Percentiles rank a stretch among this genome's conserved stretches.
Conservation (phyloP, 2,113 vertebrate genomes). For the Promerops cafer region DNA sequence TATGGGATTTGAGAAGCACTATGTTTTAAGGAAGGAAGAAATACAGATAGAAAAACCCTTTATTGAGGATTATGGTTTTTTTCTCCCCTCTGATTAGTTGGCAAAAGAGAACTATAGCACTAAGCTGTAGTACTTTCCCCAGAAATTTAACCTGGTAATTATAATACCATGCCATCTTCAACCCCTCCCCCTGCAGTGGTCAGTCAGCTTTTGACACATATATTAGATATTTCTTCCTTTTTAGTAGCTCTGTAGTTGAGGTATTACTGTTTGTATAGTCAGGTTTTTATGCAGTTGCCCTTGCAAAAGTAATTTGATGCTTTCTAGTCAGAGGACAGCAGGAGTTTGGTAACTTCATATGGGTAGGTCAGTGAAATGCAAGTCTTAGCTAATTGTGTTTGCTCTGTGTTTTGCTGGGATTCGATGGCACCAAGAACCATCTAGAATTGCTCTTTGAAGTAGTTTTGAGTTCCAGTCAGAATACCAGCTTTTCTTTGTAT, state of each 20-base stretch:
- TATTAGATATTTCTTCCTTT: background rate
- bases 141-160: background rate
- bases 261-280: background rate
- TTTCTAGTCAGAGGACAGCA: background rate
- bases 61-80: background rate
- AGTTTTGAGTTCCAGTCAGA: background rate
- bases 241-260: background rate
- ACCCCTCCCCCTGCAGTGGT: rapidly evolving
- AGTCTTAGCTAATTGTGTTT: background rate
- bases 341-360: background rate
- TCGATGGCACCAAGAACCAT: background rate
- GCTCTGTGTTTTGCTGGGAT: rapidly evolving
- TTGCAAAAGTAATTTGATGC: background rate
- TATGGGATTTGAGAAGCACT: background rate
- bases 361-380: background rate
- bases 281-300: background rate
- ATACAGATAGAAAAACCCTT: background rate
- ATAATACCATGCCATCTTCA: background rate
- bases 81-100: rapidly evolving
- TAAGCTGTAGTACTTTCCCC: background rate
- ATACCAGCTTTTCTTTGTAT: background rate
- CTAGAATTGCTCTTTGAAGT: background rate
- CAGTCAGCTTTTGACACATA: background rate
- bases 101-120: background rate
- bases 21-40: background rate